Conservation (phyloP, 1,140 invertebrate species). For the Eciton burchellii region DNA sequence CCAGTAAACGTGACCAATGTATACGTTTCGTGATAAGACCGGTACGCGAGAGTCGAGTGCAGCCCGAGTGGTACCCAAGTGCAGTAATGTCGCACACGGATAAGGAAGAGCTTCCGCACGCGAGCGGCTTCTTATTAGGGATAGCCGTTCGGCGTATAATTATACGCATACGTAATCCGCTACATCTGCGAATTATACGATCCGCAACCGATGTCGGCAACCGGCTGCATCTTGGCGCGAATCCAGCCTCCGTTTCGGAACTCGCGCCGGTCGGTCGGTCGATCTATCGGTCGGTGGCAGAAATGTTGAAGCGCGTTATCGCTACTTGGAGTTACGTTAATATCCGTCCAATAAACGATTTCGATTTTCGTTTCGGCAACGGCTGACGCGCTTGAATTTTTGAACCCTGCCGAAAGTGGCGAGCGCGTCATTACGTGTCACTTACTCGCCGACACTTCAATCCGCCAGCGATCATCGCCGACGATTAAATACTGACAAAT, state of each 20-base stretch:
- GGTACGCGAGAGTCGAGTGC: constrained; percentile 11
- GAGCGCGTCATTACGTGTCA: constrained; percentile 47
- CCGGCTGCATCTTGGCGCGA: constrained; percentile 6
- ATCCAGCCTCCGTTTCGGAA: not conserved
- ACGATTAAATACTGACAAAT: constrained; percentile 43
- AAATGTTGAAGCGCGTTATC: constrained; percentile 41
- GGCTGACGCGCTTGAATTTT: constrained; percentile 53
- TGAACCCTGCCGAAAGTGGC: constrained; percentile 31
- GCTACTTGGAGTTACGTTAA: constrained; percentile 51
- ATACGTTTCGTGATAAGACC: not conserved
- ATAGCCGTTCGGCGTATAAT: constrained; percentile 17
- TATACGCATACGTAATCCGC: constrained; percentile 26
- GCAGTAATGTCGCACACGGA: constrained; percentile 7
- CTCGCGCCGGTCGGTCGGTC: not conserved
- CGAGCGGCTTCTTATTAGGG: not conserved
- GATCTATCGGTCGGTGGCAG: constrained; percentile 21
- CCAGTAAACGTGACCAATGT: constrained; percentile 6
- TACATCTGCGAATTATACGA: constrained; percentile 27
- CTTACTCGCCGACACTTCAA: constrained; percentile 43
- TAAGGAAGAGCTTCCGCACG: not conserved
- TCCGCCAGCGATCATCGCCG: constrained; percentile 5
- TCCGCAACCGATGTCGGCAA: constrained; percentile 10
- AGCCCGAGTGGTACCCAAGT: not conserved
- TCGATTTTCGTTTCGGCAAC: constrained; percentile 28
- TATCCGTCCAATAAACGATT: constrained; percentile 31